Evolutionary conservation across 2,797 vertebrate genomes (phyloP).

Genomic region (Balearica regulorum): DNA sequence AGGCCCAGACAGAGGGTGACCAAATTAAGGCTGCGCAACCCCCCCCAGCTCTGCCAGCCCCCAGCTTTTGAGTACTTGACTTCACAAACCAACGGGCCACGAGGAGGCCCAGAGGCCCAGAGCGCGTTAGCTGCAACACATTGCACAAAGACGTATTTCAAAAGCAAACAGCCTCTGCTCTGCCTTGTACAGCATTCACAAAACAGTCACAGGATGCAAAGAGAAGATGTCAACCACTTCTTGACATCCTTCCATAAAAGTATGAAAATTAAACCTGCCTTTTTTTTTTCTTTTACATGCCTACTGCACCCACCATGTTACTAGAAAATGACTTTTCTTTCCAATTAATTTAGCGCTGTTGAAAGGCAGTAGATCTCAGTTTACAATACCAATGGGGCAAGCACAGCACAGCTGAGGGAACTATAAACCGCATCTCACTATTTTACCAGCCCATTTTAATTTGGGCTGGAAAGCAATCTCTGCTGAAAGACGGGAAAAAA

Average conservation of each 20-base stretch:
- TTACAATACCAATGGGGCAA: not conserved
- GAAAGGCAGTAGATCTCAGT: not conserved
- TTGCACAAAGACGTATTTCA: not conserved
- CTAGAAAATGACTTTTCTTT: slow-evolving; percentile 19
- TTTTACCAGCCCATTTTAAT: not conserved
- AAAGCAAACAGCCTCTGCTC: not conserved
- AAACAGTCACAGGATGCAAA: not conserved
- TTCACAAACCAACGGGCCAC: not conserved
- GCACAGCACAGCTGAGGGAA: slow-evolving; percentile 25
- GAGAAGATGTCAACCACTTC: not conserved
- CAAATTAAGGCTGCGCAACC: not conserved
- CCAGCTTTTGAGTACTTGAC: not conserved
- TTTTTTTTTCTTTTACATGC: not conserved
- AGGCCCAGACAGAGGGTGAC: not conserved
- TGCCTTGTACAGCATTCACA: not conserved
- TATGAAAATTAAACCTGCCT: not conserved
- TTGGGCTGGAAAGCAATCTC: not conserved
- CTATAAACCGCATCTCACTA: not conserved
- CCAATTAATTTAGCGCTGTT: not conserved
- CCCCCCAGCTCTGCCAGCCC: not conserved
- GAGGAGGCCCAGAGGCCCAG: not conserved
- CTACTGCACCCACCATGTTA: not conserved
- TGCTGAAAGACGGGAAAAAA: not conserved
- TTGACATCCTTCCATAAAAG: not conserved
- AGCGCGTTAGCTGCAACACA: not conserved